phyloP scores from a whole-genome alignment of 2,113 vertebrate genomes.

The Campylorhamphus procurvoides region DNA sequence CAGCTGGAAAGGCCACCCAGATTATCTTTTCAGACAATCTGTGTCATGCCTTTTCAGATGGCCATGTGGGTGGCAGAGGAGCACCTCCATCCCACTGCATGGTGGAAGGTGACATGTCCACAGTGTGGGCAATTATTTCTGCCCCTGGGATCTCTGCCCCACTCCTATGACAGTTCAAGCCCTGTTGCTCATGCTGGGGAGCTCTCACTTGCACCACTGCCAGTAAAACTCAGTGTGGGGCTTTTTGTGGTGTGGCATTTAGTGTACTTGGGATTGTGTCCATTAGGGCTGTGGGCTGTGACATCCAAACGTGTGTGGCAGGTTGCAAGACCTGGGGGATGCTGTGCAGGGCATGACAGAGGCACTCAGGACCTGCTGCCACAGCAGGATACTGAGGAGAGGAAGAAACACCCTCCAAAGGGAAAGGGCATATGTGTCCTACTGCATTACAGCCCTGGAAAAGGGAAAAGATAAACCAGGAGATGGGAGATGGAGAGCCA shows the following conservation, averaged over 20 bases:
- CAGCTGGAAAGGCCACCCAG: neutral
- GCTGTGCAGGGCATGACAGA: fast-evolving
- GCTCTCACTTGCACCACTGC: neutral
- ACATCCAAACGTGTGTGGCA: fast-evolving
- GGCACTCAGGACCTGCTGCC: fast-evolving
- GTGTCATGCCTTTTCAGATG: neutral
- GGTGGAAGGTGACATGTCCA: fast-evolving
- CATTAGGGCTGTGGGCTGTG: neutral
- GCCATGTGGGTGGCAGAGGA: neutral
- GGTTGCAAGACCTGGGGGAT: neutral
- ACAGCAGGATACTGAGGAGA: neutral
- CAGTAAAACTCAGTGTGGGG: fast-evolving
- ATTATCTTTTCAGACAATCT: neutral
- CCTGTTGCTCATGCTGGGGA: neutral
- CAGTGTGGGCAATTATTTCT: neutral
- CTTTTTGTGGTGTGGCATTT: neutral
- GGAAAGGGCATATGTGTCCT: fast-evolving
- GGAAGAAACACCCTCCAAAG: neutral
- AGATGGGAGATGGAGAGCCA: fast-evolving
- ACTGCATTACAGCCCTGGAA: neutral
- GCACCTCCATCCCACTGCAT: fast-evolving
- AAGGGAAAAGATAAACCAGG: neutral
- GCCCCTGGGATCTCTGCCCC: neutral
- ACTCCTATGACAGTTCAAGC: fast-evolving
- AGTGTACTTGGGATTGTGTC: neutral